Evolutionary conservation across 2,797 vertebrate species (phyloP).

Genomic region (Crenuchus spilurus): DNA sequence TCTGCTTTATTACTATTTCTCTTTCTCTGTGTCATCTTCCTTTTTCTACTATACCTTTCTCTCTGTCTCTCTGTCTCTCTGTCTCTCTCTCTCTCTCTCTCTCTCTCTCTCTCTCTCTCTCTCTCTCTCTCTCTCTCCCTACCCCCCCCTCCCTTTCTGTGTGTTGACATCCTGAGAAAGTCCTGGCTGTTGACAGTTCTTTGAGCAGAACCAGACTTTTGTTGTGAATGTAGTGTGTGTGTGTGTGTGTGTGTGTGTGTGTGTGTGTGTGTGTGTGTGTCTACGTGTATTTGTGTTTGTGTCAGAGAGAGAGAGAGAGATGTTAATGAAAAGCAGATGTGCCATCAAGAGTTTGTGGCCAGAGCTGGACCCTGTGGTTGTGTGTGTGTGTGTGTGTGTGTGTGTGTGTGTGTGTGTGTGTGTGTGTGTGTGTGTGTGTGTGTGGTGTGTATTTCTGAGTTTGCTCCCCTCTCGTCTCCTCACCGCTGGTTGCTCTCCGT

Average conservation of each 20-base stretch:
- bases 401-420: slow-evolving; percentile 7
- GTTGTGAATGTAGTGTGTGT: slow-evolving; percentile 47
- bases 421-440: not conserved
- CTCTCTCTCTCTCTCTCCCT: slow-evolving; percentile 13
- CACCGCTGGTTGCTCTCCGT: slow-evolving; percentile 44
- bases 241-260: slow-evolving; percentile 27
- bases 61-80: not conserved
- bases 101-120: slow-evolving; percentile 11
- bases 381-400: slow-evolving; percentile 32
- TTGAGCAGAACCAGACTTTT: slow-evolving; percentile 49
- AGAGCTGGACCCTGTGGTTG: slow-evolving; percentile 28
- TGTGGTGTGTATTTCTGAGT: slow-evolving; percentile 35
- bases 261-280: slow-evolving; percentile 11
- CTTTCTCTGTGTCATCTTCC: not conserved
- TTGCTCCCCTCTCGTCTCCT: slow-evolving; percentile 45
- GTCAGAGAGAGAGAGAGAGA: slow-evolving; percentile 23
- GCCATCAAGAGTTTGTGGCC: slow-evolving; percentile 39
- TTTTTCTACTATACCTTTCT: no score
- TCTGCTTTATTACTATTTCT: not conserved
- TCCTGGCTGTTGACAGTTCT: slow-evolving; percentile 45
- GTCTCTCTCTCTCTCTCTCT: slow-evolving; percentile 23
- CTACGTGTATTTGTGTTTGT: not conserved
- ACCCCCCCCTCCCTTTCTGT: not conserved
- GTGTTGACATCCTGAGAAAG: slow-evolving; percentile 49
- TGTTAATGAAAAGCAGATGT: slow-evolving; percentile 62